Percentiles rank a stretch among this genome's conserved stretches.
phyloP scores from a whole-genome alignment of 2,113 vertebrate species.

The Saccopteryx leptura region DNA sequence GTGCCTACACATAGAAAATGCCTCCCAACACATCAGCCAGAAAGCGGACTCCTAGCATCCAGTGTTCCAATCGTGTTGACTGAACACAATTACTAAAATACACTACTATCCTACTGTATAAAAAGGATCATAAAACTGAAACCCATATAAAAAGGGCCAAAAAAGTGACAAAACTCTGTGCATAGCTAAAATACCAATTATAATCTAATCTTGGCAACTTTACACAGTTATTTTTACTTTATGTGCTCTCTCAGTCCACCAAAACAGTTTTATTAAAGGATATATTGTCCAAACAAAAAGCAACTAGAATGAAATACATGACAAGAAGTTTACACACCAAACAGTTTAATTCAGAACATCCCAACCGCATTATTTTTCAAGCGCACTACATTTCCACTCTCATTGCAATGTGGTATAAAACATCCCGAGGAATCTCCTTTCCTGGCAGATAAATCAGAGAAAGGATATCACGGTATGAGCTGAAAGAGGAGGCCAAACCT shows the following conservation, averaged over 20 bases:
- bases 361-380: slow-evolving; percentile 60
- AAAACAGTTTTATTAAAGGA: slow-evolving; percentile 41
- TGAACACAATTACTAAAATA: background rate
- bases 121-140: slow-evolving; percentile 34
- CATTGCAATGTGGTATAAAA: slow-evolving; percentile 43
- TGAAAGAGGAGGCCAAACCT: slow-evolving; percentile 58
- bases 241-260: background rate
- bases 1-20: background rate
- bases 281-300: slow-evolving; percentile 38
- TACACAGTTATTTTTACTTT: slow-evolving; percentile 46
- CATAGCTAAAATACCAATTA: slow-evolving; percentile 23
- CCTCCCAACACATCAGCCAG: background rate
- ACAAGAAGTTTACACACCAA: slow-evolving; percentile 38
- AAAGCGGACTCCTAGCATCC: background rate
- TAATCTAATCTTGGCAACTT: background rate
- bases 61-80: background rate
- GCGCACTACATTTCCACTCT: slow-evolving; percentile 42
- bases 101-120: background rate
- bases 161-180: background rate
- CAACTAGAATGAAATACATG: slow-evolving; percentile 22
- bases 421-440: slow-evolving; percentile 48
- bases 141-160: background rate
- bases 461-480: slow-evolving; percentile 27
- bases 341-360: slow-evolving; percentile 68
- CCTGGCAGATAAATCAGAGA: slow-evolving; percentile 63